phyloP scores from a whole-genome alignment of 1,140 invertebrate species.

The Antheraea mylitta region DNA sequence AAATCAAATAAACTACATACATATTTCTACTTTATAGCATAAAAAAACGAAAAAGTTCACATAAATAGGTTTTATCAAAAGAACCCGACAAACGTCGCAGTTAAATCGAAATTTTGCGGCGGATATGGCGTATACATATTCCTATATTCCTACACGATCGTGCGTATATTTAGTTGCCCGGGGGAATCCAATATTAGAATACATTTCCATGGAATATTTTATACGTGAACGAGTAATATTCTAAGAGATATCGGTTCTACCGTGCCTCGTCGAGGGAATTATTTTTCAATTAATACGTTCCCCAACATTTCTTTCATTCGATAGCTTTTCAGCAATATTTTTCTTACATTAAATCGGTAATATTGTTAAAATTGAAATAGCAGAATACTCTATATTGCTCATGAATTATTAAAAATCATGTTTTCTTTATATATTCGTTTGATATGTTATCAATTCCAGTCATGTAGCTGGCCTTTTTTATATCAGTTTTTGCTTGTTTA shows the following conservation, averaged over 20 bases:
- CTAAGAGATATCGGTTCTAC: neutral
- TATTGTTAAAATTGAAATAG: no score
- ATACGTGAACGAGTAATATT: slow-evolving; percentile 8
- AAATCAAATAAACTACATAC: no score
- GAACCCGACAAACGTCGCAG: neutral
- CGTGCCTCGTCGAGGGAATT: neutral
- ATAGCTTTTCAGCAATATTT: no score
- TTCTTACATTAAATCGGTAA: no score
- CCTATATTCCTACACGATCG: neutral
- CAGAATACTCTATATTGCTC: no score
- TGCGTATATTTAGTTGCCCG: slow-evolving; percentile 4
- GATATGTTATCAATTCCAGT: no score
- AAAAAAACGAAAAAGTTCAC: neutral
- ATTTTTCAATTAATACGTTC: neutral
- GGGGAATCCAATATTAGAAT: slow-evolving; percentile 12
- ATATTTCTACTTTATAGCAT: no score
- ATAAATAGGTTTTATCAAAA: neutral
- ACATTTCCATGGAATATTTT: slow-evolving; percentile 14
- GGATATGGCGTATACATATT: neutral
- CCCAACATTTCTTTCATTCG: no score
- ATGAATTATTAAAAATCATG: no score
- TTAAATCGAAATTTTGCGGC: neutral
- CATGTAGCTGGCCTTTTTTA: no score
- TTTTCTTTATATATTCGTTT: no score
- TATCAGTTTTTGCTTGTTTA: no score